phyloP scores from a whole-genome alignment of 2,888 invertebrate genomes.

The Ceraclea dissimilis region DNA sequence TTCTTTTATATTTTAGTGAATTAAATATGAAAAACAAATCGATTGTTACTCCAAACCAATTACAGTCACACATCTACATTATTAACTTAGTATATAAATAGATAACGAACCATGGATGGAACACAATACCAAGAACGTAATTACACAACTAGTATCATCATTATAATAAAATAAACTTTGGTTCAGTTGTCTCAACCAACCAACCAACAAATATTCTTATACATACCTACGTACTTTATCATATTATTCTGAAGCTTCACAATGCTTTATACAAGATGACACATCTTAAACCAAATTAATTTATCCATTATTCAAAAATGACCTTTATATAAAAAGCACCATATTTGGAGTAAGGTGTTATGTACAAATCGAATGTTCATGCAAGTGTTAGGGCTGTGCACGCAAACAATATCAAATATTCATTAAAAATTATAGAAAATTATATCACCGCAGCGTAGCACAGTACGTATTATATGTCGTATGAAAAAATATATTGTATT shows the following conservation, averaged over 20 bases:
- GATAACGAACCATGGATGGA: slow-evolving; percentile 13
- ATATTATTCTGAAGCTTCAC: too few relatives aligned
- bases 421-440: not conserved
- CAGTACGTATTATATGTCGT: too few relatives aligned
- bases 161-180: not conserved
- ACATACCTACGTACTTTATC: too few relatives aligned
- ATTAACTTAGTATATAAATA: slow-evolving; percentile 4
- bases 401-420: too few relatives aligned
- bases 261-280: too few relatives aligned
- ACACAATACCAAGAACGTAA: slow-evolving; percentile 5
- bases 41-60: too few relatives aligned
- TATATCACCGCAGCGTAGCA: not conserved
- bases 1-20: not conserved
- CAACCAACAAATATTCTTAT: too few relatives aligned
- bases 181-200: too few relatives aligned
- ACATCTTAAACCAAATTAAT: too few relatives aligned
- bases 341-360: slow-evolving; percentile 2
- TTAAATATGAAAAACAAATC: not conserved
- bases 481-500: not conserved
- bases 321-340: slow-evolving; percentile 3
- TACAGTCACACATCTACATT: too few relatives aligned
- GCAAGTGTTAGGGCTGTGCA: not conserved
- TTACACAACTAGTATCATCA: not conserved
- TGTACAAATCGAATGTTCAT: not conserved
- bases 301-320: not conserved